Conservation (phyloP, 2,113 vertebrate genomes). For the Eolophus roseicapilla region DNA sequence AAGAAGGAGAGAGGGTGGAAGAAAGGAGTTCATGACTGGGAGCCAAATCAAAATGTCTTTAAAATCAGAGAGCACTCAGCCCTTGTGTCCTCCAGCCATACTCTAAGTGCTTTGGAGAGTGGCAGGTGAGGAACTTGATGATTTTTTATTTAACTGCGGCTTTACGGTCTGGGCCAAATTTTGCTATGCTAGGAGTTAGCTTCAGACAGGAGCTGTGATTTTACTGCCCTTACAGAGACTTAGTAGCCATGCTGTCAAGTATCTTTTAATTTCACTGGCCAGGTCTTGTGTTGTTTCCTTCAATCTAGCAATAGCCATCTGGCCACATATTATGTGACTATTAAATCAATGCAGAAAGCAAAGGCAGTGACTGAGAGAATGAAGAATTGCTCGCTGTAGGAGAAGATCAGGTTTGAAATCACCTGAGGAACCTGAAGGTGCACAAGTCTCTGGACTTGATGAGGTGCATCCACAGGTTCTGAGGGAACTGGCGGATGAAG, state of each 20-base stretch:
- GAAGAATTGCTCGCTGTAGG: background rate
- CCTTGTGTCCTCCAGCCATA: background rate
- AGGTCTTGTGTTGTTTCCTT: background rate
- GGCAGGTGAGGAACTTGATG: background rate
- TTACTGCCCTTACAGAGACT: background rate
- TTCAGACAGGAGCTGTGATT: background rate
- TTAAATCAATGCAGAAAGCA: background rate
- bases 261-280: background rate
- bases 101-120: background rate
- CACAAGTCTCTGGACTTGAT: background rate
- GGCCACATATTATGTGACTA: background rate
- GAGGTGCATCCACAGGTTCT: background rate
- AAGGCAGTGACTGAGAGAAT: background rate
- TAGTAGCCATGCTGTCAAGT: background rate
- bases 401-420: background rate
- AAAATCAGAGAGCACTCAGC: fast-evolving
- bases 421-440: background rate
- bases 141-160: background rate
- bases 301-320: background rate
- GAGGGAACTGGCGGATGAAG: background rate
- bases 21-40: background rate
- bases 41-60: background rate
- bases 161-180: background rate
- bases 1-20: fast-evolving
- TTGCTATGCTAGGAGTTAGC: background rate